These are phyloP conservation scores for Speoplatyrhinus poulsoni DNA, from an alignment of 2,113 vertebrate species.

Conservation along the genomic window DNA sequence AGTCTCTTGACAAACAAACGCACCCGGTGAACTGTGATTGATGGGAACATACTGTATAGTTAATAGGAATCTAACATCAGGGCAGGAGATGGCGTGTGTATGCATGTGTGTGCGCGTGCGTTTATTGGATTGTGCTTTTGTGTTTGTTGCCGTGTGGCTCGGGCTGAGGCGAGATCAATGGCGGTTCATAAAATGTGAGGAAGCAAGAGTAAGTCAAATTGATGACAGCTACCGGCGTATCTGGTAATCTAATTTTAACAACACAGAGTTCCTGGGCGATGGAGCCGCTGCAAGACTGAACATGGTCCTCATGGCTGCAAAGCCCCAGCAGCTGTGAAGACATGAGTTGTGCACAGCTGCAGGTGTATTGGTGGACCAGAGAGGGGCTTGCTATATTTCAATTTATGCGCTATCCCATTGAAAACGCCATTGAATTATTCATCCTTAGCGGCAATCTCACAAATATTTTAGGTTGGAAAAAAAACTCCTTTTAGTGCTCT, in stretches of 20 bases:
- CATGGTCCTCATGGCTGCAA: slow-evolving; percentile 36
- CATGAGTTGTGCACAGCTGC: slow-evolving; percentile 31
- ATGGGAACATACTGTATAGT: slow-evolving; percentile 48
- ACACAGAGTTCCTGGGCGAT: slow-evolving; percentile 58
- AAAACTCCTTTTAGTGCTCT: slow-evolving; percentile 38
- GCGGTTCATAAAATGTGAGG: slow-evolving; percentile 61
- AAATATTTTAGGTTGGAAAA: slow-evolving; percentile 63
- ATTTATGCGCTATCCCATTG: slow-evolving; percentile 33
- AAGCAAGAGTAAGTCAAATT: slow-evolving; percentile 63
- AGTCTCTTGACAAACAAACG: slow-evolving; percentile 71
- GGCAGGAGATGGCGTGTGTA: not conserved
- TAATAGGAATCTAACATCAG: slow-evolving; percentile 61
- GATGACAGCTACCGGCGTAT: slow-evolving; percentile 68
- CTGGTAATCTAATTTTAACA: slow-evolving; percentile 70
- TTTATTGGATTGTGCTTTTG: not conserved
- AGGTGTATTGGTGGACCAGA: slow-evolving; percentile 42
- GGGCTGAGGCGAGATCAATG: slow-evolving; percentile 55
- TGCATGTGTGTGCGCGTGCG: not conserved
- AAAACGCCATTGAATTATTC: slow-evolving; percentile 66
- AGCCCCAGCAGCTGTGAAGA: slow-evolving; percentile 19
- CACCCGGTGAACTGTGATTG: slow-evolving; percentile 65
- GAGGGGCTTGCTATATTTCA: slow-evolving; percentile 19
- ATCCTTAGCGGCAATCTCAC: slow-evolving; percentile 51
- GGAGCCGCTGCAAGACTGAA: slow-evolving; percentile 40
- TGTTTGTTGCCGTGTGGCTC: slow-evolving; percentile 20